Evolutionary conservation across 2,888 invertebrate genomes (phyloP).

Genomic region (Macrosiphum euphorbiae): DNA sequence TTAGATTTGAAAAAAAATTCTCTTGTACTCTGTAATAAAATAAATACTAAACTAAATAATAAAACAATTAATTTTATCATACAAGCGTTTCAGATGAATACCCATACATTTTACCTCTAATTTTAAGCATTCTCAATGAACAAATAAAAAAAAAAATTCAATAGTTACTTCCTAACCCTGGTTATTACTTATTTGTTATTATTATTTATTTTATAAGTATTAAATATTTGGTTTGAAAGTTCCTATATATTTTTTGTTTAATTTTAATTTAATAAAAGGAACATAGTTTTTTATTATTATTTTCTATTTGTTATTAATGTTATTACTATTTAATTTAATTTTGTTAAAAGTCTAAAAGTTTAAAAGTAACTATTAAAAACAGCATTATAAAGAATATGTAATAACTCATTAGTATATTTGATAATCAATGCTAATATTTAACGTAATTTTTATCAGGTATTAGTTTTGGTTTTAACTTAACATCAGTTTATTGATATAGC

Average conservation of each 20-base stretch:
- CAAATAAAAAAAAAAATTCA: too few species aligned
- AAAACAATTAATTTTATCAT: too few species aligned
- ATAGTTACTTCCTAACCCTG: too few species aligned
- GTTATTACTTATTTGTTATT: background rate
- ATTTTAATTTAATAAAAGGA: background rate
- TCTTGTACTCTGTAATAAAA: too few species aligned
- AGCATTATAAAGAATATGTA: background rate
- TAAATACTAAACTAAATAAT: too few species aligned
- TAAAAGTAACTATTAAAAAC: background rate
- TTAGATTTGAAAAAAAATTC: too few species aligned
- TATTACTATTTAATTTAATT: background rate
- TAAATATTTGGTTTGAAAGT: background rate
- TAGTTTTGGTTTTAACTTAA: background rate
- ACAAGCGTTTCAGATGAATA: too few species aligned
- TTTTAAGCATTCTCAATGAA: too few species aligned
- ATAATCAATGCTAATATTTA: background rate
- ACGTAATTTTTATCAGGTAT: background rate
- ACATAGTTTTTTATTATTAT: background rate
- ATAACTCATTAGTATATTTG: background rate
- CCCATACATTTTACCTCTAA: too few species aligned
- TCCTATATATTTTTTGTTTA: background rate
- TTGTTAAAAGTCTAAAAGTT: background rate
- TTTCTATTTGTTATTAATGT: background rate
- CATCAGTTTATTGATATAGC: too few species aligned
- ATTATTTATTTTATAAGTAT: background rate